Evolutionary conservation across 92 coral and sea anemone species (phyloP).

Genomic region (Muricea muricata): DNA sequence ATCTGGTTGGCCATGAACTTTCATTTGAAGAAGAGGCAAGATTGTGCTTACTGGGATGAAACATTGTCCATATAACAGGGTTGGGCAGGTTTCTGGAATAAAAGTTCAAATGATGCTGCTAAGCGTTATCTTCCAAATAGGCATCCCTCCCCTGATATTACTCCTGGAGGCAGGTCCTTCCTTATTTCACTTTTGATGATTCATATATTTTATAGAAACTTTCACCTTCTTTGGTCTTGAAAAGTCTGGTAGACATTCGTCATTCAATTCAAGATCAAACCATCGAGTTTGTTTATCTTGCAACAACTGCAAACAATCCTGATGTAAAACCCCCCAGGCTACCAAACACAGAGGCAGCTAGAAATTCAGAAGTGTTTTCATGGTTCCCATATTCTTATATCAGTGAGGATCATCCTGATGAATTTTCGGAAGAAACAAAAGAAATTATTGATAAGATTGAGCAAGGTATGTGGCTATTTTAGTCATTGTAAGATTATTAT

Average conservation of each 20-base stretch:
- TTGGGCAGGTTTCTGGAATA: no score
- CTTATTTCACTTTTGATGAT: no score
- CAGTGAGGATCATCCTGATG: not conserved
- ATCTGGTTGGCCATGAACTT: no score
- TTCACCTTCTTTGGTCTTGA: constrained; percentile 24
- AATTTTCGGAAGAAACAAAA: not conserved
- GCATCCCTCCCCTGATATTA: not conserved
- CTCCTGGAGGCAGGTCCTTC: no score
- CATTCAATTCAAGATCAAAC: not conserved
- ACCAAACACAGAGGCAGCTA: not conserved
- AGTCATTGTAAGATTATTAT: not conserved
- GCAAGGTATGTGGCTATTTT: not conserved
- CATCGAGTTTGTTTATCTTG: constrained; percentile 35
- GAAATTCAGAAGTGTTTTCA: not conserved
- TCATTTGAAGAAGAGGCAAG: no score
- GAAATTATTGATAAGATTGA: not conserved
- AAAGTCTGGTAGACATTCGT: constrained; percentile 14
- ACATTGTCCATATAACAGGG: no score
- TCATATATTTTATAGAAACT: no score
- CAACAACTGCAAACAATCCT: not conserved
- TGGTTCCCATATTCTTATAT: constrained; percentile 4
- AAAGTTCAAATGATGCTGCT: no score
- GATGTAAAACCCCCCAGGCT: not conserved
- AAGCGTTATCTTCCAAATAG: not conserved
- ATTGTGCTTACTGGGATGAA: no score